Evolutionary conservation across 2,888 invertebrate genomes (phyloP), one percentile per base, ranked within the genome.

Genomic region (Dendrolimus houi): DNA sequence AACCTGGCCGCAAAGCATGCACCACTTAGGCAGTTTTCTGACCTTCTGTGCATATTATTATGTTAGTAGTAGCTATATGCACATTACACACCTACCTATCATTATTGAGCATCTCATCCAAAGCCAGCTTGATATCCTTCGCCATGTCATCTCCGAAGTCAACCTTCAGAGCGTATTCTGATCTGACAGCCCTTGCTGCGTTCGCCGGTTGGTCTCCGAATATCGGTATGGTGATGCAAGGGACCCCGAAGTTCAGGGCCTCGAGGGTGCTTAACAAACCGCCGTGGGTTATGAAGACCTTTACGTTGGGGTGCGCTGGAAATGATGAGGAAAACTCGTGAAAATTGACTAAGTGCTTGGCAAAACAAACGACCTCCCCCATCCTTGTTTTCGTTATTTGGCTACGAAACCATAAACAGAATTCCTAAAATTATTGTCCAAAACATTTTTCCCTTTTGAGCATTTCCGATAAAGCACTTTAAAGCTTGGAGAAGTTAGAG

Each of bases 181-280:
- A 62, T 0, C 60, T 54, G 12, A 61, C 70, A 0, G 75, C 74
- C 0, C 74, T 66, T 8, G 66, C 66, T 0, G 85, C 82, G 60
- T 85, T 85, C 8, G 61, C 59, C 0, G 74, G 79, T 66, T 86
- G 86, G 62, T 86, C 86, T 1, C 77, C 85, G 41, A 79, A 85
- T 10, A 85, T 72, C 0, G 85, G 85, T 0, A 84, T 59, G 0
- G 77, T 77, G 10, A 86, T 64, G 0, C 84, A 57, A 0, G 85
- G 85, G 0, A 86, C 78, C 0, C 85, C 85, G n/a, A 63, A 65
- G 13, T 70, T 63, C 0, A 78, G 40, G 0, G 81, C 76, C 56
- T 81, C 81, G 6, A 77, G 42, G 0, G 68, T 70, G 60, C 79
- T 79, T 1, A 81, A 73, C 2, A 77, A 60, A 1, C 81, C 81